Evolutionary conservation across 2,113 vertebrate species (phyloP).

Genomic region (Rhinoptilus africanus): DNA sequence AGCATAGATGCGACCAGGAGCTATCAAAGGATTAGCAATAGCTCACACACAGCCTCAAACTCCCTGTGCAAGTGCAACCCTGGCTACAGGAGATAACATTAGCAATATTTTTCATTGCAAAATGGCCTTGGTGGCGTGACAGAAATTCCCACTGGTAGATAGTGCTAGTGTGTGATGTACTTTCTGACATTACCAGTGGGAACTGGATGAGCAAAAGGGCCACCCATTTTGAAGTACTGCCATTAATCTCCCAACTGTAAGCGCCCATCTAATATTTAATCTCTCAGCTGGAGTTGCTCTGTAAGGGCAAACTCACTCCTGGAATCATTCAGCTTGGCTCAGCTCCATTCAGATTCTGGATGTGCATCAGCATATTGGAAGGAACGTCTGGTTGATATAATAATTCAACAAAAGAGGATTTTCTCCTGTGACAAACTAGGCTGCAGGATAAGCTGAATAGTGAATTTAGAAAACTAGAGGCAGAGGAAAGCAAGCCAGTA

Average conservation of each 20-base stretch:
- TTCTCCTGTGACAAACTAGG: not conserved
- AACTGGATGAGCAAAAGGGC: not conserved
- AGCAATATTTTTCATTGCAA: not conserved
- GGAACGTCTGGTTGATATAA: not conserved
- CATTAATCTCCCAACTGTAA: not conserved
- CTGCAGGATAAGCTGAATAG: not conserved
- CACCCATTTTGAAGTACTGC: not conserved
- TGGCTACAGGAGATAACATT: not conserved
- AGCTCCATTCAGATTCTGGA: not conserved
- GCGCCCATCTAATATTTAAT: not conserved
- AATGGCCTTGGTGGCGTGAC: not conserved
- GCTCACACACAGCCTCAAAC: not conserved
- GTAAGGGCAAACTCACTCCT: not conserved
- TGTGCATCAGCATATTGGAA: not conserved
- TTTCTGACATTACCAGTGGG: not conserved
- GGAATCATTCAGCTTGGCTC: not conserved
- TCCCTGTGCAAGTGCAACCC: not conserved
- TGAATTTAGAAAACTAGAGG: not conserved
- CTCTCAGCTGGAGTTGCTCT: not conserved
- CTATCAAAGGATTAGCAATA: not conserved
- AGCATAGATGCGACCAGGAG: not conserved
- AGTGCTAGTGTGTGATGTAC: not conserved
- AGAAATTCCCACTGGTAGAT: not conserved
- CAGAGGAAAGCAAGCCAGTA: not conserved
- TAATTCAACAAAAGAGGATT: constrained; percentile 1